phyloP scores from a whole-genome alignment of 2,113 vertebrate species.

The Melozone crissalis region DNA sequence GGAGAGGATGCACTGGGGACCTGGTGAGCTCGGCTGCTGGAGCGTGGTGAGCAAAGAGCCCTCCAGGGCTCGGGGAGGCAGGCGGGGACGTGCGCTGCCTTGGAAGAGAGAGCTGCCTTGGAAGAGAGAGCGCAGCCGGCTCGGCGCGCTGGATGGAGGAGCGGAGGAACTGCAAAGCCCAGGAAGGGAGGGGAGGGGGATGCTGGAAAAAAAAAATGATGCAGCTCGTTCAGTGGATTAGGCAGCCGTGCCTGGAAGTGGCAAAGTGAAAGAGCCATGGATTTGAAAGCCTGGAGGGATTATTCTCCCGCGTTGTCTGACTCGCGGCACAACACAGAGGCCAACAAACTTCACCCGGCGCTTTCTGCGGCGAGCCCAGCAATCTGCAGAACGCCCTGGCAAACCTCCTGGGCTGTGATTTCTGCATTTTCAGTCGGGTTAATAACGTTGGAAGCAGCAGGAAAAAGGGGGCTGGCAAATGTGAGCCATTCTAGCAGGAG shows the following conservation, averaged over 20 bases:
- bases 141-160: slow-evolving; percentile 9
- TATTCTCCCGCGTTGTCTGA: neutral
- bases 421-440: neutral
- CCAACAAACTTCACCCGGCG: neutral
- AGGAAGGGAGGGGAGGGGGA: neutral
- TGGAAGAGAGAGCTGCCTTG: slow-evolving; percentile 39
- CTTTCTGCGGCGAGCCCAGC: neutral
- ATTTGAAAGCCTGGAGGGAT: slow-evolving; percentile 2
- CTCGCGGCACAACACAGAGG: neutral
- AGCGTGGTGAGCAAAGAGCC: slow-evolving; percentile 27
- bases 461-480: neutral
- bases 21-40: neutral
- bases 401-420: neutral
- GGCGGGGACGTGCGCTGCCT: slow-evolving; percentile 30
- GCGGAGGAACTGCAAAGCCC: neutral
- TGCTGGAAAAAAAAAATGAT: slow-evolving; percentile 8
- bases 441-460: neutral
- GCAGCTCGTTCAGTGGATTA: slow-evolving; percentile 16
- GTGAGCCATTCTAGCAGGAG: neutral
- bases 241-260: slow-evolving; percentile 37
- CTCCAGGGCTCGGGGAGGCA: slow-evolving; percentile 15
- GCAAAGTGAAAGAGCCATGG: neutral
- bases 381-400: neutral
- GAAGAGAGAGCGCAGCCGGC: slow-evolving; percentile 17
- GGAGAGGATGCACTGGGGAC: neutral